phyloP scores from a whole-genome alignment of 2,888 invertebrate genomes.

The Caenorhabditis doughertyi region DNA sequence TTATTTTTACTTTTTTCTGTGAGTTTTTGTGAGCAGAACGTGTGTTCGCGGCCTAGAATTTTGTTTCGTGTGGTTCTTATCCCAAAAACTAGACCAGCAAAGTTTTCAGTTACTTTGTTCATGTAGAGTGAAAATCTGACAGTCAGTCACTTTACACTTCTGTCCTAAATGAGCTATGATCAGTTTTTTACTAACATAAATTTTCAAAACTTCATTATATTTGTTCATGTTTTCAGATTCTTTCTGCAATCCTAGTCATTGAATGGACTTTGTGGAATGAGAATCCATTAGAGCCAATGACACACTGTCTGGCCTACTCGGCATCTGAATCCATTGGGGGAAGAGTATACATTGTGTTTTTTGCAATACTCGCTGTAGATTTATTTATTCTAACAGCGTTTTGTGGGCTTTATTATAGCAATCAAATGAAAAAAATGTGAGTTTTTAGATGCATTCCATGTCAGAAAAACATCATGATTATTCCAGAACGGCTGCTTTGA shows the following conservation, averaged over 20 bases:
- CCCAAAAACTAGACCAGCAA: too few species aligned
- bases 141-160: too few species aligned
- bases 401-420: conserved; percentile 24
- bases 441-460: background rate
- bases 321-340: conserved; percentile 55
- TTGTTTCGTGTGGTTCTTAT: too few species aligned
- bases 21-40: background rate
- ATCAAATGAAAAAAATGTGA: conserved; percentile 54
- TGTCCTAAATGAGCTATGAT: too few species aligned
- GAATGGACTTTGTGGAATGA: conserved; percentile 61
- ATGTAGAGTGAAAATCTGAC: too few species aligned
- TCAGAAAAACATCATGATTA: background rate
- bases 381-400: conserved; percentile 41
- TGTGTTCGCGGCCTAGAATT: too few species aligned
- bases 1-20: conserved; percentile 55
- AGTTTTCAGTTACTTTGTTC: too few species aligned
- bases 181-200: too few species aligned
- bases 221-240: conserved; percentile 35
- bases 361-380: conserved; percentile 46
- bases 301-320: conserved; percentile 58
- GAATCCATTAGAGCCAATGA: conserved; percentile 52
- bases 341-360: conserved; percentile 51
- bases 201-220: background rate
- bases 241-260: conserved; percentile 44
- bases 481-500: conserved; percentile 41